These are phyloP conservation scores for Raja brachyura DNA, from an alignment of 2,113 vertebrate genomes.

Conservation along the genomic window DNA sequence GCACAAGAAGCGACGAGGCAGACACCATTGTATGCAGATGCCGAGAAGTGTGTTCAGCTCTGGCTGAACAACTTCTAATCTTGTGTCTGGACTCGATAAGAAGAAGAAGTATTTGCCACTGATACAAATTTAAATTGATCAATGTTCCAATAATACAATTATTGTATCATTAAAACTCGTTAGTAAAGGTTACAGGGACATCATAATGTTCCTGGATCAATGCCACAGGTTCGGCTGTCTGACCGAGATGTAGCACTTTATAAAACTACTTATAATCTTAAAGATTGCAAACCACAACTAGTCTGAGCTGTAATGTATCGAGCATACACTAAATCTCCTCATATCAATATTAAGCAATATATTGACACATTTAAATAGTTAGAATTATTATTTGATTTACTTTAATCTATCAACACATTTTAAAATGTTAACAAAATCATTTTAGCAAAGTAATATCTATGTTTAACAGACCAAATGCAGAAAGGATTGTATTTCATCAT, in stretches of 20 bases:
- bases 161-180: background rate
- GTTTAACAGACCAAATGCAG: background rate
- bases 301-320: background rate
- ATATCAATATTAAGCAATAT: too few relatives aligned
- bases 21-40: too few relatives aligned
- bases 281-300: background rate
- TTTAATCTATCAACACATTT: background rate
- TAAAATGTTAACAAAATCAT: background rate
- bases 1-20: too few relatives aligned
- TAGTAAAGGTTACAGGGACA: background rate
- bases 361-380: background rate
- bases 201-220: too few relatives aligned
- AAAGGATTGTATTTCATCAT: background rate
- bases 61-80: too few relatives aligned
- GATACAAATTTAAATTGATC: background rate
- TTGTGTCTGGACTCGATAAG: too few relatives aligned
- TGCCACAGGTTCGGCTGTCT: too few relatives aligned
- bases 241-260: background rate
- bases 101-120: background rate
- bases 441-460: background rate
- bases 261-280: background rate
- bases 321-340: background rate
- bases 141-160: background rate
- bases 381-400: background rate
- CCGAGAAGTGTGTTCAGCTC: too few relatives aligned